Evolutionary conservation across 2,888 invertebrate genomes (phyloP).

Genomic region (Pollenia labialis): DNA sequence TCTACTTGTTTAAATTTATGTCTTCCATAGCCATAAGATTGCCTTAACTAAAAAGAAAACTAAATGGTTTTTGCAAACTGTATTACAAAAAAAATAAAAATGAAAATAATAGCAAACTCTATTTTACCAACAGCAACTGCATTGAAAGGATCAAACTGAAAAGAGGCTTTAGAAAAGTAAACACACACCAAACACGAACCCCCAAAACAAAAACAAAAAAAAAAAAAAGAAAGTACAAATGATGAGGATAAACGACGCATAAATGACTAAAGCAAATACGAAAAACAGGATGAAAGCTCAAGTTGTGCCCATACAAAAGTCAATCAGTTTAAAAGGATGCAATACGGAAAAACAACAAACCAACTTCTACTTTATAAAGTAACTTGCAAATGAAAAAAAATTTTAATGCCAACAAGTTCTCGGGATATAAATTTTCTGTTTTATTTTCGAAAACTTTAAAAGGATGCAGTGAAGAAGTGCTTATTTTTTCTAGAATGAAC

Average conservation of each 20-base stretch:
- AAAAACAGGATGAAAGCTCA: constrained; percentile 57
- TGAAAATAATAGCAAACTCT: constrained; percentile 53
- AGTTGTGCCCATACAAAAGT: constrained; percentile 55
- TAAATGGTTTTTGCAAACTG: constrained; percentile 43
- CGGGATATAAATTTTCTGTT: constrained; percentile 67
- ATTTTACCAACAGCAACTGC: constrained; percentile 66
- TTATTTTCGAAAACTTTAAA: constrained; percentile 57
- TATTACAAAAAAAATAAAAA: constrained; percentile 4
- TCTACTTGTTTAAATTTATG: constrained; percentile 1
- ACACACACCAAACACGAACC: constrained; percentile 21
- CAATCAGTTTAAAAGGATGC: constrained; percentile 69
- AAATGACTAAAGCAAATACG: constrained; percentile 70
- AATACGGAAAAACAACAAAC: constrained; percentile 37
- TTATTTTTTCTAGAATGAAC: not conserved
- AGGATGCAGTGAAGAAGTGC: constrained; percentile 35
- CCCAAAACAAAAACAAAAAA: not conserved
- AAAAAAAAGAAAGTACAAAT: constrained; percentile 53
- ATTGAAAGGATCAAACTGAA: constrained; percentile 69
- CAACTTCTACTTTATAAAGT: constrained; percentile 33
- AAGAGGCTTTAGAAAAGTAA: constrained; percentile 55
- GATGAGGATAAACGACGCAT: constrained; percentile 73
- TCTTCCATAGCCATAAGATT: constrained; percentile 37
- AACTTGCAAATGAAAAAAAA: constrained; percentile 43
- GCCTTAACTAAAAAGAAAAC: constrained; percentile 61
- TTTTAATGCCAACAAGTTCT: constrained; percentile 60